Evolutionary conservation across 2,113 vertebrate genomes (phyloP), one percentile per base, ranked within the genome.

Genomic region (Prunella fulvescens): DNA sequence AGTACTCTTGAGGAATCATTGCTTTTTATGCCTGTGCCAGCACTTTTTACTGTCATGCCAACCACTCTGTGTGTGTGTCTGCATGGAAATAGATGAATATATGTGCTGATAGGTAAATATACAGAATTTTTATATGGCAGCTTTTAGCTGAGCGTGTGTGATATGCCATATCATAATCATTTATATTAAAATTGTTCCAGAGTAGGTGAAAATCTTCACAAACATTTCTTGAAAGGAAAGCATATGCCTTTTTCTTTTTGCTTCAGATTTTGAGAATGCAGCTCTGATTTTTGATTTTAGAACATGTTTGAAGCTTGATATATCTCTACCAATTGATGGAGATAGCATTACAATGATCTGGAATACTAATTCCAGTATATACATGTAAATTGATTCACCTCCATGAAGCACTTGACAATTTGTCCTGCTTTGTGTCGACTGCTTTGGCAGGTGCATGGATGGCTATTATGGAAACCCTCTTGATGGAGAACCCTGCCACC

Each of bases 381-480:
- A 33, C 9, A 25, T 64, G 50, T 14, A 72, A 76, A 82, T 26
- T 26, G 14, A 69, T 76, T 84, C 18, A 81, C 28, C 12, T 51
- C 25, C 19, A 28, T 17, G 47, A 35, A 48, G 18, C 57, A 53
- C 35, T 89, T 92, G 60, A 78, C 16, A 69, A 40, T 84, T 78
- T 56, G n/a, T 94, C 12, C 61, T 66, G 24, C 35, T 93, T 80
- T 89, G 87, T 91, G 77, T 71, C 40, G 45, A 84, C 83, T 97
- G 50, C 83, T 89, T 97, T 97, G 81, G 87, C 96, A 99, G 99
- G 91, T 99, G 98, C 92, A 22, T 97, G 25, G 93, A 98, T 37
- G 98, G 98, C 88, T 99, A 98, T 95, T 97, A 98, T 72, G 98
- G 98, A 83, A 97, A 98, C 71, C 98, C 98, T 12, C 65, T 91